Evolutionary conservation across 2,888 invertebrate species (phyloP), one percentile per base, ranked within the genome.

Genomic region (Nephrotoma appendiculata): DNA sequence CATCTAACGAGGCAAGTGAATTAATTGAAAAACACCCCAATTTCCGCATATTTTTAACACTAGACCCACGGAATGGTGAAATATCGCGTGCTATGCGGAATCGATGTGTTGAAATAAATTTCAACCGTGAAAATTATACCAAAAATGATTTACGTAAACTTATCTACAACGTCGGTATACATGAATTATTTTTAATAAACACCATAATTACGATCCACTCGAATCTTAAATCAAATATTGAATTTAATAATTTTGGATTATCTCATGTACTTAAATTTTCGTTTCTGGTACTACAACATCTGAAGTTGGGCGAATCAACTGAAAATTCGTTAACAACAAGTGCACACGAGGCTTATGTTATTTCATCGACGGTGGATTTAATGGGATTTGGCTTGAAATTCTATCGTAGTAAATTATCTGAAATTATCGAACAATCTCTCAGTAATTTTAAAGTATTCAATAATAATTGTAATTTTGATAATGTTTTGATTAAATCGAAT

Each of bases 51-150:
- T 98, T 99, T 90, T 94, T 99, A 87, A 96, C 98, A 0, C 97
- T 99, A 95, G 97, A 99, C 92, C 97, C 99, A 0, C 95, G 95
- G 89, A 95, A 97, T 91, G 99, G 99, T 0, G 98, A 98, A 91
- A 96, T 99, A 88, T 99, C 99, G 0, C 94, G 97, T 89, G 99
- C 99, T 0, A 99, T 99, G 99, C 94, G 99, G 87, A 99, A 99
- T 91, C 94, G 99, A 89, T 98, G 99, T 3, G 95, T 99, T 0
- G 99, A 99, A 93, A 95, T 99, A 89, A 89, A 90, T 0, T 41
- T 91, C 2, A 87, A 88, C 19, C 89, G 89, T 31, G 90, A 96
- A 92, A 87, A 87, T 19, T 90, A 90, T 85, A 89, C 89, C 12
- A 86, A 88, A 11, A 90, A 91, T 86, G 94, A 95, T 89, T 90